Evolutionary conservation across 2,797 vertebrate species (phyloP).

Genomic region (Nannoperca australis): DNA sequence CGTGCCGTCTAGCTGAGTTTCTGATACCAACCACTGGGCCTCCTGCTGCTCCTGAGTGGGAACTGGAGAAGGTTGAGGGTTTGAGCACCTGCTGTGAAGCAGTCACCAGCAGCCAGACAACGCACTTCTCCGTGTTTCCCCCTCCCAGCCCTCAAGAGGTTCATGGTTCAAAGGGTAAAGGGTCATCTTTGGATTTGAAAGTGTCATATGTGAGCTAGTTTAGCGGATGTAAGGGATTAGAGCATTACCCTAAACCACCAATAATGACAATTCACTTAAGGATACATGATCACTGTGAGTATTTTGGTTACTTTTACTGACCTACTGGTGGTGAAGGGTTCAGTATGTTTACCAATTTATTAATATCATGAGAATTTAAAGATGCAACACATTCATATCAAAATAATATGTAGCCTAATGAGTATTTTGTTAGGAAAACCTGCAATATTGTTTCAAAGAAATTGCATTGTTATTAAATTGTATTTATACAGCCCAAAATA

Average conservation of each 20-base stretch:
- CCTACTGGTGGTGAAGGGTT: constrained; percentile 15
- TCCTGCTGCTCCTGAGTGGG: constrained; percentile 57
- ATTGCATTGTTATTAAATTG: too few species aligned
- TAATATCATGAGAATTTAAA: constrained; percentile 1
- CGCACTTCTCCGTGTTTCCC: constrained; percentile 55
- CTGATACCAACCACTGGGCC: constrained; percentile 42
- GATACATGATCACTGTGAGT: constrained; percentile 32
- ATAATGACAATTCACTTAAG: constrained; percentile 65
- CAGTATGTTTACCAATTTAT: background rate
- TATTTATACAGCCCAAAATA: background rate
- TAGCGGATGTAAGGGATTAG: constrained; percentile 63
- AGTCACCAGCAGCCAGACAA: constrained; percentile 69
- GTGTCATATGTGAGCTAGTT: constrained; percentile 66
- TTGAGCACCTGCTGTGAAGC: constrained; percentile 76
- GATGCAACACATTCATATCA: background rate
- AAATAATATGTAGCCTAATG: background rate
- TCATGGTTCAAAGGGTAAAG: constrained; percentile 61
- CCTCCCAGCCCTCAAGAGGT: constrained; percentile 41
- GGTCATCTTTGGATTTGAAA: constrained; percentile 68
- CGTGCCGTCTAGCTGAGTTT: constrained; percentile 30
- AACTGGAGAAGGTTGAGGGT: constrained; percentile 72
- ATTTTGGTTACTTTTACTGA: constrained; percentile 16
- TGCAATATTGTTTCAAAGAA: background rate
- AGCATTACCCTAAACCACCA: constrained; percentile 44
- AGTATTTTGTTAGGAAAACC: background rate